Evolutionary conservation across 1,140 invertebrate genomes (phyloP), one percentile per base, ranked within the genome.

Genomic region (Drosophila micromelanica): DNA sequence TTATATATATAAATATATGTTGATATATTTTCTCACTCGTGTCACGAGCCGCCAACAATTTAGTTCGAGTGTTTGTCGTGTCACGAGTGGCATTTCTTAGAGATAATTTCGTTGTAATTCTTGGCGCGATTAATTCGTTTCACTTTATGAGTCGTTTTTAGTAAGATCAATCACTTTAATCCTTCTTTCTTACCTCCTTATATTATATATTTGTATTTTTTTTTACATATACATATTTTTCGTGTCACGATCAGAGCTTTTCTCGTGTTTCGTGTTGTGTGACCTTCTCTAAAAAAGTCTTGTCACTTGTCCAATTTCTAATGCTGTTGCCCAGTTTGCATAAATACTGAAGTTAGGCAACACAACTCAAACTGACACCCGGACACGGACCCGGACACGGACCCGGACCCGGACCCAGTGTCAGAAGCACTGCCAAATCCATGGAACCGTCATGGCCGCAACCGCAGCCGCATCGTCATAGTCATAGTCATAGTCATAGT

Each of bases 321-420:
- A 64, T 55, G 43, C 32, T 40, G 49, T 12, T 35, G 55, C 42
- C 46, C 20, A 23, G 8, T 12, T 42, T 38, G 45, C 64, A 69
- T 61, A 69, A 46, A 69, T 62, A 69, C 65, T 30, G 61, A 61
- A 68, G 37, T 40, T 56, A 23, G 54, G 62, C 52, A 8, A 45
- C 48, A 43, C 12, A 45, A 64, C 49, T 32, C 40, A 64, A 54
- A 23, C 7, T 51, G 30, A 9, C 45, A 52, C 30, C 30, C 30
- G 15, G 30, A 15, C 1, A 27, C 3, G 13, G 27, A 15, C 27
- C n/a, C 17, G 17, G 17, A 17, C 17, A 17, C 48, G 17, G 45
- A 2, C 43, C 15, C 4, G 1, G 13, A 15, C 43, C 13, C 5
- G 13, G 15, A 9, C 6, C 2, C 8, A n/a, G 15, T 30, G 55